A percentile compares a stretch with the other conserved stretches of the same genome.
Evolutionary conservation across 2,888 invertebrate species (phyloP).

Genomic region (Esperia sulphurella): DNA sequence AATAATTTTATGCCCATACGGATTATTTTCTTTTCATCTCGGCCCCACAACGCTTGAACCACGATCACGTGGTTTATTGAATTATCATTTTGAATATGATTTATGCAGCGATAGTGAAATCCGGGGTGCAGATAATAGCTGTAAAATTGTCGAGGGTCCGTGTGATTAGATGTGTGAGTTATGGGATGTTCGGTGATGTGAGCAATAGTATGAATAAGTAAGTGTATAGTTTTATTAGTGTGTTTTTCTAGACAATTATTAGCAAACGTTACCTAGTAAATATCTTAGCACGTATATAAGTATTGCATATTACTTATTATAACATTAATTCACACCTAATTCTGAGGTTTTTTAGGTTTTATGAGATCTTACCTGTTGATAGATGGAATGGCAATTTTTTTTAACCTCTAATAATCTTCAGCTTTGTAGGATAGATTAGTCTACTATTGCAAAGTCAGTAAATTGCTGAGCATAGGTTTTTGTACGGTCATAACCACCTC

Average conservation of each 20-base stretch:
- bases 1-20: constrained; percentile 69
- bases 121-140: constrained; percentile 58
- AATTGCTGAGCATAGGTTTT: too few species aligned
- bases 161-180: constrained; percentile 44
- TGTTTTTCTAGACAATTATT: background rate
- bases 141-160: constrained; percentile 61
- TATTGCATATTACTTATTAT: too few species aligned
- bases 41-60: constrained; percentile 46
- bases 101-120: constrained; percentile 55
- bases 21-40: constrained; percentile 64
- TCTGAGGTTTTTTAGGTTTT: too few species aligned
- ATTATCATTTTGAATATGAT: constrained; percentile 76
- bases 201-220: constrained; percentile 9
- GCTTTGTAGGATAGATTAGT: too few species aligned
- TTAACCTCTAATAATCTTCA: too few species aligned
- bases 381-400: too few species aligned
- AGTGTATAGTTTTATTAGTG: background rate
- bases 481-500: too few species aligned
- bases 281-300: too few species aligned
- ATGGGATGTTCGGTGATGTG: constrained; percentile 3
- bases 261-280: too few species aligned
- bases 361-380: too few species aligned
- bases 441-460: too few species aligned
- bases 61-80: constrained; percentile 67
- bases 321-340: too few species aligned